Evolutionary conservation across 2,797 vertebrate genomes (phyloP).

Genomic region (Helostoma temminkii): DNA sequence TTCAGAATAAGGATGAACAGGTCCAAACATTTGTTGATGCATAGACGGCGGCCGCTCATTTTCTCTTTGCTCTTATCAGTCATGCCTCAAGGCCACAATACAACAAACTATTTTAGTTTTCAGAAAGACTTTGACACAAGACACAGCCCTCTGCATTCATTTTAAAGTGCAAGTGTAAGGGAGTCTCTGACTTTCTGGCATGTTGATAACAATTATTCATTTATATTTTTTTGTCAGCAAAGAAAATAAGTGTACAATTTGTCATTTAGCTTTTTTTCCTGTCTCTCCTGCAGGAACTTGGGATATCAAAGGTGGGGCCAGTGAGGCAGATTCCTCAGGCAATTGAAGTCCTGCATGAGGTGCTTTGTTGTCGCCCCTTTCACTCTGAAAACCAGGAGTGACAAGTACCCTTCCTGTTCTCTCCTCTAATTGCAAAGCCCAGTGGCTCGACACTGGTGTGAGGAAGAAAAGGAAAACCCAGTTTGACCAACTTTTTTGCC

Average conservation of each 20-base stretch:
- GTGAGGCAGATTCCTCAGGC: conserved; percentile 79
- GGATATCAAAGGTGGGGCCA: conserved; percentile 80
- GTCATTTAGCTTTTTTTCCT: not conserved
- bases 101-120: not conserved
- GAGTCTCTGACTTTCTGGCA: too few species aligned
- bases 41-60: not conserved
- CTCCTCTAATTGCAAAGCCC: conserved; percentile 10
- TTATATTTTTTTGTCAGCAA: not conserved
- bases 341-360: conserved; percentile 72
- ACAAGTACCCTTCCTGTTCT: conserved; percentile 21
- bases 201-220: not conserved
- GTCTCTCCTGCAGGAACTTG: conserved; percentile 73
- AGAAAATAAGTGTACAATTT: not conserved
- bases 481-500: conserved; percentile 19
- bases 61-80: not conserved
- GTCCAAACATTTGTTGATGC: not conserved
- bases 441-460: conserved; percentile 47
- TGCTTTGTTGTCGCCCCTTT: conserved; percentile 30
- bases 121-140: too few species aligned
- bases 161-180: too few species aligned
- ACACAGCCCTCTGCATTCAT: too few species aligned
- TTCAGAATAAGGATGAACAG: too few species aligned
- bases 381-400: conserved; percentile 14
- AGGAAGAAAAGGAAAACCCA: conserved; percentile 28
- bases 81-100: not conserved